Conservation (phyloP, 1,140 invertebrate species). For the Solenopsis fugax region DNA sequence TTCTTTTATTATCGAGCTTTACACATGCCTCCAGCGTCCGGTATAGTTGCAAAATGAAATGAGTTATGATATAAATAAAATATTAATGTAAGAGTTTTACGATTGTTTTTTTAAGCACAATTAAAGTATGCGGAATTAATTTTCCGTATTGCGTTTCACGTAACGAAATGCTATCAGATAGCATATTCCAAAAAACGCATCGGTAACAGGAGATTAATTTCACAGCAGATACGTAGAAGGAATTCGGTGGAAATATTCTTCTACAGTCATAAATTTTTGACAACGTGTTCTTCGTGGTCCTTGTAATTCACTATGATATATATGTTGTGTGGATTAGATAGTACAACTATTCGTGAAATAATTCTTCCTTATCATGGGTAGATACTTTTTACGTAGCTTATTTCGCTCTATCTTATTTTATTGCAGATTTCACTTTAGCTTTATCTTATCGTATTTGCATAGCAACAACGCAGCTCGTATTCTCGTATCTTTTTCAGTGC, state of each 20-base stretch:
- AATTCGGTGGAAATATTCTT: constrained; percentile 23
- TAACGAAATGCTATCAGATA: too few species aligned
- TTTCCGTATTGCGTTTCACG: constrained; percentile 24
- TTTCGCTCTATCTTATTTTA: neutral
- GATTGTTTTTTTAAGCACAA: constrained; percentile 11
- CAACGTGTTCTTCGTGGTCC: neutral
- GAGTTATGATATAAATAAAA: constrained; percentile 21
- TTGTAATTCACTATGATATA: constrained; percentile 40
- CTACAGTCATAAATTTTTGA: constrained; percentile 38
- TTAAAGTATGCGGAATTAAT: constrained; percentile 38
- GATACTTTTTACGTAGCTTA: neutral
- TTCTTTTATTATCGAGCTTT: constrained; percentile 54
- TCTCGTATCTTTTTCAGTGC: neutral
- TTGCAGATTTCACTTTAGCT: neutral
- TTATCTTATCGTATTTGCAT: constrained; percentile 28
- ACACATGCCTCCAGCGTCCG: neutral
- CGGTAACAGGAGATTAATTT: constrained; percentile 34
- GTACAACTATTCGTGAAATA: constrained; percentile 31
- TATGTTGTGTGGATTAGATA: constrained; percentile 28
- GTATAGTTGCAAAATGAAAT: constrained; percentile 1
- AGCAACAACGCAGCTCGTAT: neutral
- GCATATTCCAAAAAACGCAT: neutral
- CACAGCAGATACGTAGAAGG: neutral
- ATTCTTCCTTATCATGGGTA: neutral
- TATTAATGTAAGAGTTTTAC: constrained; percentile 38